phyloP scores from a whole-genome alignment of 2,797 vertebrate genomes.

The Periophthalmus magnuspinnatus region DNA sequence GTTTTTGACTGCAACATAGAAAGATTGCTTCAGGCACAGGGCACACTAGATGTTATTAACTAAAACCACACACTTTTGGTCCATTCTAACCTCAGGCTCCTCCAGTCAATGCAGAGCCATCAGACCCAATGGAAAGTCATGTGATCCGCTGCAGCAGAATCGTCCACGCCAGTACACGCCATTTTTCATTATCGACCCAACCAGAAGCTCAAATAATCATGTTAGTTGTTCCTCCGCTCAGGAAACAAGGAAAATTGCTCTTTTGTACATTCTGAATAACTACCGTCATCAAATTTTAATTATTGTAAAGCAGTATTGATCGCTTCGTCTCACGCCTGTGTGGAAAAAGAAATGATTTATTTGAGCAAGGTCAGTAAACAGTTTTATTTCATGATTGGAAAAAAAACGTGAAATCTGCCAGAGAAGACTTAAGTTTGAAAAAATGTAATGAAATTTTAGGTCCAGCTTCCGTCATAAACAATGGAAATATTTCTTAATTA shows the following conservation, averaged over 20 bases:
- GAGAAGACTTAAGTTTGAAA: background rate
- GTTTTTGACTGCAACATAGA: too few relatives aligned
- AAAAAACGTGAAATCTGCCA: background rate
- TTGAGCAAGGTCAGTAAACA: constrained; percentile 3
- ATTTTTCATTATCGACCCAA: background rate
- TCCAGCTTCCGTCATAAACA: background rate
- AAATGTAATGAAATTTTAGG: background rate
- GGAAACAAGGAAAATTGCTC: too few relatives aligned
- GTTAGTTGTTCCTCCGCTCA: background rate
- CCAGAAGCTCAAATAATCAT: background rate
- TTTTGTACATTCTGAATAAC: background rate
- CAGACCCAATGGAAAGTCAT: constrained; percentile 1
- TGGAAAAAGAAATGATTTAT: background rate
- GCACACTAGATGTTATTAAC: background rate
- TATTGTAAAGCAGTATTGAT: constrained; percentile 2
- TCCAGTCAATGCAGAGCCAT: background rate
- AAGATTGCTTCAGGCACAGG: background rate
- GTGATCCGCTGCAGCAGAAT: background rate
- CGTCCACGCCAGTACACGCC: background rate
- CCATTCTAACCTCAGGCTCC: constrained; percentile 30
- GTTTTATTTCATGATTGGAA: background rate
- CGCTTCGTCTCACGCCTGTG: background rate
- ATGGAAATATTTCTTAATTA: background rate
- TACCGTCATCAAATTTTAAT: constrained; percentile 9
- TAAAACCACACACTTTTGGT: background rate